These are phyloP conservation scores for Gasterosteus aculeatus DNA, from an alignment of 2,113 vertebrate genomes.

Conservation along the genomic window DNA sequence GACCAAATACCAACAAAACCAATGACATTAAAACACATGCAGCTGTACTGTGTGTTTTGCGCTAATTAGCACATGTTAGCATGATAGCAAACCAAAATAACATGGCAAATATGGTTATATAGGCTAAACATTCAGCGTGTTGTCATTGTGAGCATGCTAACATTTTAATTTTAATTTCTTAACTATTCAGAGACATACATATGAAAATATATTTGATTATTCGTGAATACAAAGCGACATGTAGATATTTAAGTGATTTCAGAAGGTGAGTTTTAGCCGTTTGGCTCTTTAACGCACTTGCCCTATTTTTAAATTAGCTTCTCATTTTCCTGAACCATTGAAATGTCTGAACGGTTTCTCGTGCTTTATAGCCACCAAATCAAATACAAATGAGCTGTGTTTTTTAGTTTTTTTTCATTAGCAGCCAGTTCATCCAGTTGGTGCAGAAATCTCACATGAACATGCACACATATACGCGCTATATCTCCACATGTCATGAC, in stretches of 20 bases:
- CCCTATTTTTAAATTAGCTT: not conserved
- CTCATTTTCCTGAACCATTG: not conserved
- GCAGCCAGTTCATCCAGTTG: conserved; percentile 11
- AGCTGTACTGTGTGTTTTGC: not conserved
- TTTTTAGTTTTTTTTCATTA: not conserved
- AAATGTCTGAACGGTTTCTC: conserved; percentile 1
- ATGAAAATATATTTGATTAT: no score
- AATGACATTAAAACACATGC: not conserved
- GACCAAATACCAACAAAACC: not conserved
- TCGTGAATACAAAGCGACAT: no score
- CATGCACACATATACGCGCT: conserved; percentile 8
- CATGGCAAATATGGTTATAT: no score
- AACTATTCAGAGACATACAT: no score
- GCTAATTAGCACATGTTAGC: not conserved
- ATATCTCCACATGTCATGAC: conserved; percentile 40
- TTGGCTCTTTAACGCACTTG: not conserved
- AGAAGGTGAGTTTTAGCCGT: not conserved
- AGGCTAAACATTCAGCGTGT: not conserved
- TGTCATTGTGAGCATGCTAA: not conserved
- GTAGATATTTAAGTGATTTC: no score
- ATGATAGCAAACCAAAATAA: not conserved
- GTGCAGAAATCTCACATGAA: conserved; percentile 1
- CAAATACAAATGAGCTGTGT: not conserved
- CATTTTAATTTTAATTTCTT: no score
- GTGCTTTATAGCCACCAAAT: not conserved